phyloP scores from a whole-genome alignment of 2,797 vertebrate genomes.

The Rhadinocentrus ornatus region DNA sequence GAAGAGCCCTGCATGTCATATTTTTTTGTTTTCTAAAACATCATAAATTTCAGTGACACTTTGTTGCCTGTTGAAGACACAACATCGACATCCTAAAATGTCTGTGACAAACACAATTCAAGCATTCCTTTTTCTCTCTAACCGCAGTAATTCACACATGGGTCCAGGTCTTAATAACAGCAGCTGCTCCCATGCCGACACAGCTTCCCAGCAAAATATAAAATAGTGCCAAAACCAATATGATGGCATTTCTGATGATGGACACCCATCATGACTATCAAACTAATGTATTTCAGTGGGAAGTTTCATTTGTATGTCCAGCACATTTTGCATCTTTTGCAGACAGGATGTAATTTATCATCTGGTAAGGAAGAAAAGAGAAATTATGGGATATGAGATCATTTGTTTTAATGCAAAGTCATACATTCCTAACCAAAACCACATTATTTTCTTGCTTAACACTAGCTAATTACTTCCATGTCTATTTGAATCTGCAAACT shows the following conservation, averaged over 20 bases:
- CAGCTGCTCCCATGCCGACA: neutral
- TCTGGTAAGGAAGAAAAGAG: neutral
- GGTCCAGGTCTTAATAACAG: neutral
- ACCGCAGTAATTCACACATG: neutral
- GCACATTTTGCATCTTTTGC: neutral
- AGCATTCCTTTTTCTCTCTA: neutral
- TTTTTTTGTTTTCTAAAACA: too few species aligned
- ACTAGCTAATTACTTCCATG: neutral
- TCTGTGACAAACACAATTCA: neutral
- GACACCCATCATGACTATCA: neutral
- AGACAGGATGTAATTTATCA: neutral
- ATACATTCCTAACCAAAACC: neutral
- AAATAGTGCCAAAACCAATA: neutral
- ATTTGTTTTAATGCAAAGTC: neutral
- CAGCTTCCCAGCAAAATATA: neutral
- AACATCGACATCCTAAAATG: neutral
- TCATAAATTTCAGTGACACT: neutral
- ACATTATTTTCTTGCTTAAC: neutral
- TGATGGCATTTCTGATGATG: neutral
- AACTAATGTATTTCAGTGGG: neutral
- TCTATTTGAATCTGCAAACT: neutral
- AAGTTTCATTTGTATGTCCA: neutral
- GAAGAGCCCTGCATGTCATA: neutral
- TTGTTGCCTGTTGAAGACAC: neutral
- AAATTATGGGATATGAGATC: neutral